Conservation (phyloP, 2,797 vertebrate species). For the Tragopan temminckii region DNA sequence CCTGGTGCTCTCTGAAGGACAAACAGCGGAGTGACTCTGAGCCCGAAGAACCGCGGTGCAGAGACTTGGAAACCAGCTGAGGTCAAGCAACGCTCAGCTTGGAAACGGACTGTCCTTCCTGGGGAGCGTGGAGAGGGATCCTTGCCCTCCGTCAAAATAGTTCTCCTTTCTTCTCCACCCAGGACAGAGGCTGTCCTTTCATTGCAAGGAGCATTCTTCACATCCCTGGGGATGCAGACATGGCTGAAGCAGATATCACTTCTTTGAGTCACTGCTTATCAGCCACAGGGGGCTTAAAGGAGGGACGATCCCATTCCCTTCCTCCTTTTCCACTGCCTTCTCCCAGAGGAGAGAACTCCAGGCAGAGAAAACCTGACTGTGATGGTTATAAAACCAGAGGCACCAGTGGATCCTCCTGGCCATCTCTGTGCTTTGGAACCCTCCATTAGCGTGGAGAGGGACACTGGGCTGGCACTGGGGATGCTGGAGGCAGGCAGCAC, state of each 20-base stretch:
- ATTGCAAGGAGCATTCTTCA: not conserved
- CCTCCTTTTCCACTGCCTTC: not conserved
- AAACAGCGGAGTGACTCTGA: conserved; percentile 42
- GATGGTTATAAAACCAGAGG: not conserved
- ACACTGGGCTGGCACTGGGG: not conserved
- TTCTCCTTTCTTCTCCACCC: not conserved
- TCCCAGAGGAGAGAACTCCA: too few species aligned
- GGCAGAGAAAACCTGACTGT: too few species aligned
- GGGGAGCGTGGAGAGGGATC: not conserved
- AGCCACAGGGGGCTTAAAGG: too few species aligned
- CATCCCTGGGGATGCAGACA: not conserved
- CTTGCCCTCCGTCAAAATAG: not conserved
- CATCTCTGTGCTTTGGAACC: not conserved
- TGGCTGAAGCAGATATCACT: not conserved
- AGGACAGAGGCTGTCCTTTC: not conserved
- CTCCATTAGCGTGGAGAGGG: accelerated
- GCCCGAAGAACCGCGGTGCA: conserved; percentile 2
- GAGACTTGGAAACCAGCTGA: conserved; percentile 49
- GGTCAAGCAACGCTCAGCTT: conserved; percentile 47
- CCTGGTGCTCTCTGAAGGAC: conserved; percentile 63
- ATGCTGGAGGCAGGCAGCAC: not conserved
- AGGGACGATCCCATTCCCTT: not conserved
- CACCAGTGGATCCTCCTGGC: not conserved
- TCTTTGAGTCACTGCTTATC: not conserved
- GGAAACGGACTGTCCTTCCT: conserved; percentile 56